Evolutionary conservation across 2,888 invertebrate species (phyloP), one percentile per base, ranked within the genome.

Genomic region (Stegana nigrithorax): DNA sequence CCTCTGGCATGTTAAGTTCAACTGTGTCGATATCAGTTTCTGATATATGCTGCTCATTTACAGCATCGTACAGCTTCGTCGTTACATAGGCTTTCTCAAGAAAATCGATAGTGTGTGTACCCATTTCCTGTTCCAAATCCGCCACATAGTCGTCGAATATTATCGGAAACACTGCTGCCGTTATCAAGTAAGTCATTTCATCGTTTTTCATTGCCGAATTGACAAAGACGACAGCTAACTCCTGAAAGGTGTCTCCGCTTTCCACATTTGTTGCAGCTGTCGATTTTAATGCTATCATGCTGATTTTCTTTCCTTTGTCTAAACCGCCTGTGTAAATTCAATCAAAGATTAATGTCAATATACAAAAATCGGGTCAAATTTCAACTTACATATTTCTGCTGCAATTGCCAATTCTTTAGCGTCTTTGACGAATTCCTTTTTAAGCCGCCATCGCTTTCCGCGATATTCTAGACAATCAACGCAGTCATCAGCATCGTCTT

Each of bases 81-180:
- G 82, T 81, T 3, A 81, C 73, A 70, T 83, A 82, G n/a, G 72
- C 75, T 56, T 82, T 81, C 2, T 78, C 68, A 0, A 73, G 68
- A 2, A 72, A 69, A 4, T 64, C 64, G 19, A 71, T 69, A n/a
- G 59, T 23, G 27, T 8, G 23, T 1, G 23, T 1, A 7, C 25
- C 8, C 0, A 10, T 26, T 4, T 68, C 65, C 0, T 44, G 26
- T 1, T 59, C 63, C 17, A 71, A 66, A 21, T 69, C 67, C 7
- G 71, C 65, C 4, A 10, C 39, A 27, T 68, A 79, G 21, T 75
- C 58, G 12, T 17, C 50, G 8, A 75, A 83, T 17, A 81, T 25
- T 3, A 74, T 47, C 0, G 72, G 68, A 3, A 83, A 58, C 4
- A 77, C 36, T 47, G 23, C 66, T n/a, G n/a, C n/a, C n/a, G n/a